Evolutionary conservation across 2,113 vertebrate species (phyloP).

Genomic region (Neotoma lepida): DNA sequence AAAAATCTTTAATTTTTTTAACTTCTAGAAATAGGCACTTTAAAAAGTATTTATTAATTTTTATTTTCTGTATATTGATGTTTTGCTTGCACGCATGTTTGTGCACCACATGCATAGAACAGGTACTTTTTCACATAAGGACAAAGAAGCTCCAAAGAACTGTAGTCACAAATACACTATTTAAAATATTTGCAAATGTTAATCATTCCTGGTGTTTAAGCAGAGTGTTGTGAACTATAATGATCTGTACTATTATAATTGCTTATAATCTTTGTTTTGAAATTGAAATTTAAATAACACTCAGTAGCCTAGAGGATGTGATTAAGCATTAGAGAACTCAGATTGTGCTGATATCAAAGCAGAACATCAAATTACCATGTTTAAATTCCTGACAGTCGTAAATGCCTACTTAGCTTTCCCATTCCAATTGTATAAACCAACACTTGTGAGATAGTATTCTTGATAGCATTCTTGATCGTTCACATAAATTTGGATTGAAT

Average conservation of each 20-base stretch:
- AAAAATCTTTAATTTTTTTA: not conserved
- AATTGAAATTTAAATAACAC: conserved; percentile 16
- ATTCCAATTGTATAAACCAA: not conserved
- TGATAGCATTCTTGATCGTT: not conserved
- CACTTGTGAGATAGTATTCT: not conserved
- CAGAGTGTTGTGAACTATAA: not conserved
- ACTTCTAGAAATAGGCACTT: not conserved
- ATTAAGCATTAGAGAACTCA: not conserved
- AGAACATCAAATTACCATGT: not conserved
- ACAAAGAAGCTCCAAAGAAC: not conserved
- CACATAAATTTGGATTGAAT: not conserved
- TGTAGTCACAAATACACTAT: not conserved
- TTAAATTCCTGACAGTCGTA: not conserved
- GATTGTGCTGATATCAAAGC: conserved; percentile 1
- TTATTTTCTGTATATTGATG: not conserved
- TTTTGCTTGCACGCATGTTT: not conserved
- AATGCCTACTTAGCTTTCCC: not conserved
- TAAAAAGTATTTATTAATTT: not conserved
- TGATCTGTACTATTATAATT: not conserved
- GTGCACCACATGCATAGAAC: not conserved
- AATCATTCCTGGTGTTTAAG: not conserved
- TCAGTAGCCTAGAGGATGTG: not conserved
- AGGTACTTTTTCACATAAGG: not conserved
- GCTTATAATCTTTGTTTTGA: conserved; percentile 24
- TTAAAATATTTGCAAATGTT: not conserved